These are phyloP conservation scores for Peribatodes rhomboidaria DNA, from an alignment of 2,888 invertebrate genomes.

Conservation along the genomic window DNA sequence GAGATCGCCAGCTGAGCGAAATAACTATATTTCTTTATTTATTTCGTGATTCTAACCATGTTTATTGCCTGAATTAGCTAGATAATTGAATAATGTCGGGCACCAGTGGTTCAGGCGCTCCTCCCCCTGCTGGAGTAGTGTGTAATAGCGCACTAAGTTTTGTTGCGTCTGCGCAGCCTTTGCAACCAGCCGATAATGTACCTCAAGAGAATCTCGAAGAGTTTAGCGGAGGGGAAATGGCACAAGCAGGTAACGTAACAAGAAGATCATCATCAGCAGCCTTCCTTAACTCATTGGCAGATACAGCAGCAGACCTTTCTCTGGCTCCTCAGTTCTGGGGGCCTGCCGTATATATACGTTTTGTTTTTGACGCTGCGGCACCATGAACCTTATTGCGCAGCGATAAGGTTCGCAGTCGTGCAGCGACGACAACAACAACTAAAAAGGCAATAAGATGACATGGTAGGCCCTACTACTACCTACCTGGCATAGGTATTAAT, in stretches of 20 bases:
- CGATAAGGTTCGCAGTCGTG: no score
- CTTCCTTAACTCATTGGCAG: not conserved
- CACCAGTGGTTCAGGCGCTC: conserved; percentile 55
- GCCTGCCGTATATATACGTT: no score
- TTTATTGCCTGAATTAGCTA: conserved; percentile 17
- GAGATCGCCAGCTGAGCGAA: conserved; percentile 29
- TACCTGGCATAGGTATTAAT: no score
- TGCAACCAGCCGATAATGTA: conserved; percentile 48
- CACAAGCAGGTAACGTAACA: conserved; percentile 57
- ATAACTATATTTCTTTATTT: conserved; percentile 19
- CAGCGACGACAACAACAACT: no score
- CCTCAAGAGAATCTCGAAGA: conserved; percentile 43
- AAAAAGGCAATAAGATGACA: no score
- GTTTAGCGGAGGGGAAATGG: conserved; percentile 35
- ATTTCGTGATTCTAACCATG: not conserved
- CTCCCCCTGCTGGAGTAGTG: conserved; percentile 64
- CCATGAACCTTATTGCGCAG: no score
- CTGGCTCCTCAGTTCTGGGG: no score
- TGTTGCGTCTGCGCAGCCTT: conserved; percentile 70
- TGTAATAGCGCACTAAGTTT: conserved; percentile 75
- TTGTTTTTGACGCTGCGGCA: no score
- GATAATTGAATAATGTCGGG: conserved; percentile 57
- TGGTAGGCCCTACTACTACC: no score
- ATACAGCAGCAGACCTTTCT: no score
- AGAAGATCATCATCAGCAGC: not conserved